These are phyloP conservation scores for Euschistus heros DNA, from an alignment of 1,140 invertebrate species.

Conservation along the genomic window DNA sequence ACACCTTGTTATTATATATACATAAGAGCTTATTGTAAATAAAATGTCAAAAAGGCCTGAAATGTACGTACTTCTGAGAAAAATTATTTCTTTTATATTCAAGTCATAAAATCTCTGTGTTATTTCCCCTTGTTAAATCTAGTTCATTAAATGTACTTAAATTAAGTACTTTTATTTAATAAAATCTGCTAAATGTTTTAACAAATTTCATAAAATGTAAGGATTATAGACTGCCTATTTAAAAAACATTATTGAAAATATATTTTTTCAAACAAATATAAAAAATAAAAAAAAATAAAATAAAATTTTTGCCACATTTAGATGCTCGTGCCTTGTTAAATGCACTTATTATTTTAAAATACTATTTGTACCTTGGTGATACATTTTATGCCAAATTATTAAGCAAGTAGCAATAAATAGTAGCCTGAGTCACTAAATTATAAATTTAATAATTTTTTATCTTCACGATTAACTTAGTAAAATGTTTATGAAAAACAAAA, in stretches of 20 bases:
- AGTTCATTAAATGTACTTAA: conserved; percentile 11
- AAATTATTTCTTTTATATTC: not conserved
- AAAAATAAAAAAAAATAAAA: not conserved
- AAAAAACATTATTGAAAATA: not conserved
- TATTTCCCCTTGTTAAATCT: not conserved
- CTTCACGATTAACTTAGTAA: too few relatives aligned
- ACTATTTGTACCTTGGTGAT: conserved; percentile 13
- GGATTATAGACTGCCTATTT: conserved; percentile 9
- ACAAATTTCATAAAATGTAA: not conserved
- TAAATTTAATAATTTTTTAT: too few relatives aligned
- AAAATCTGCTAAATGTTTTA: not conserved
- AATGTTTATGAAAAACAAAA: not conserved
- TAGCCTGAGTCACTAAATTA: conserved; percentile 1
- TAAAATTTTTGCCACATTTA: conserved; percentile 5
- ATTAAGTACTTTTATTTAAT: conserved; percentile 17
- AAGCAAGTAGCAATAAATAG: conserved; percentile 12
- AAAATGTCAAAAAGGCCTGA: conserved; percentile 8
- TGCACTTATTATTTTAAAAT: conserved; percentile 17
- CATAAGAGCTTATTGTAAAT: conserved; percentile 22
- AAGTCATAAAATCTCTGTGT: not conserved
- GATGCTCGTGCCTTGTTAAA: conserved; percentile 15
- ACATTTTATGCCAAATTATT: conserved; percentile 12
- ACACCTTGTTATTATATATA: conserved; percentile 9
- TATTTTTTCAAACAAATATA: not conserved
- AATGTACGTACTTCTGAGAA: not conserved